A percentile compares a stretch with the other conserved stretches of the same genome.
Conservation (phyloP, 2,797 vertebrate species). For the Gymnocypris eckloni region DNA sequence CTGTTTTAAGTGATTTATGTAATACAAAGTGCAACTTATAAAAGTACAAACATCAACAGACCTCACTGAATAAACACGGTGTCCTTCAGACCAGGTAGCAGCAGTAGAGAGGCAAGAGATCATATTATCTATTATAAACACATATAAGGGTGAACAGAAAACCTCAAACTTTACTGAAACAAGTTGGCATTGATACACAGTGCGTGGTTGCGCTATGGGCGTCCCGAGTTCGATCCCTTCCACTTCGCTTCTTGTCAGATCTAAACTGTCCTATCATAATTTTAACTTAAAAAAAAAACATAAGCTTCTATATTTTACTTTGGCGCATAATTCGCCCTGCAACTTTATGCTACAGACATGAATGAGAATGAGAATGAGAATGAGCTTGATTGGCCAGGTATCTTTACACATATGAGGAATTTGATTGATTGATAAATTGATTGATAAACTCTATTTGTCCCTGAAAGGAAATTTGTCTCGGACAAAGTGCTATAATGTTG, state of each 20-base stretch:
- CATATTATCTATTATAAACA: background rate
- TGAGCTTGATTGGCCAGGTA: no score
- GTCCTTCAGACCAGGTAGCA: background rate
- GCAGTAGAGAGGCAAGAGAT: background rate
- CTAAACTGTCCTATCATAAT: background rate
- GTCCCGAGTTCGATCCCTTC: background rate
- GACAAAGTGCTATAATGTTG: no score
- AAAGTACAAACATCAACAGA: background rate
- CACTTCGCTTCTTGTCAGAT: background rate
- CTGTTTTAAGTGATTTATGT: background rate
- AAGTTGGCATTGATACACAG: background rate
- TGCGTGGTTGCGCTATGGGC: no score
- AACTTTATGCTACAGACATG: background rate
- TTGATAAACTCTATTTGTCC: no score
- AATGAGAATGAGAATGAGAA: background rate
- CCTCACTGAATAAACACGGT: background rate
- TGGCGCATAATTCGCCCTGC: background rate
- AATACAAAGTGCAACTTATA: background rate
- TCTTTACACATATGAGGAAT: no score
- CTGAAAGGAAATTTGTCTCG: no score
- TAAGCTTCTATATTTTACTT: background rate
- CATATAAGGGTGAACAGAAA: background rate
- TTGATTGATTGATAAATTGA: no score
- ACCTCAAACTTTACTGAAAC: background rate
- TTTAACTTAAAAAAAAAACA: background rate